phyloP scores from a whole-genome alignment of 2,797 vertebrate genomes.

The Macroramphosus scolopax region DNA sequence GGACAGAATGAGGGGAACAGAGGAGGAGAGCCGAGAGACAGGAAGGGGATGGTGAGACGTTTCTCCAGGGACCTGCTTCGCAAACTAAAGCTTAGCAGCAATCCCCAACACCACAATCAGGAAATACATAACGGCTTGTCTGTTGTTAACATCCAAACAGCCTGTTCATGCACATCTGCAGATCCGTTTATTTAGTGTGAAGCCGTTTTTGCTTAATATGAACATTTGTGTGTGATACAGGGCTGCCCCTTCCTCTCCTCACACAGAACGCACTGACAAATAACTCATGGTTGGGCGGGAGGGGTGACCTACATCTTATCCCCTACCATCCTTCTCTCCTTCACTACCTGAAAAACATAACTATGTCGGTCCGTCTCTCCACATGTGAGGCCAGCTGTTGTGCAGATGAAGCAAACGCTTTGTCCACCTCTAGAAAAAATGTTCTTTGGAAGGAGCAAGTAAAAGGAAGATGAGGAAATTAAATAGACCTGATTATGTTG shows the following conservation, averaged over 20 bases:
- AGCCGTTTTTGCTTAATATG: slow-evolving; percentile 9
- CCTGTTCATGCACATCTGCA: slow-evolving; percentile 10
- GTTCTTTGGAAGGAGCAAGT: not conserved
- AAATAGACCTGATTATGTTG: slow-evolving; percentile 33
- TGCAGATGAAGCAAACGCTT: slow-evolving; percentile 48
- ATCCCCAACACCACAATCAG: slow-evolving; percentile 12
- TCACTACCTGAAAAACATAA: too few species aligned
- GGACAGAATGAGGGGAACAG: slow-evolving; percentile 28
- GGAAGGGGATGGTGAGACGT: slow-evolving; percentile 34
- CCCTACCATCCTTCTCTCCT: slow-evolving; percentile 7
- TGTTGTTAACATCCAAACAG: slow-evolving; percentile 18
- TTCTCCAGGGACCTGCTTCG: slow-evolving; percentile 27
- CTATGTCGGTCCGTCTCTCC: slow-evolving; percentile 27
- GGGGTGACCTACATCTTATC: slow-evolving; percentile 60
- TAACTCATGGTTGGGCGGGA: slow-evolving; percentile 12
- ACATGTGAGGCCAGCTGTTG: slow-evolving; percentile 47
- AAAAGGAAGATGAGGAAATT: slow-evolving; percentile 4
- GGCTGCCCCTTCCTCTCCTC: not conserved
- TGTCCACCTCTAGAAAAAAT: not conserved
- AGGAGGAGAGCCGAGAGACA: slow-evolving; percentile 38
- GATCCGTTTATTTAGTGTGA: slow-evolving; percentile 9
- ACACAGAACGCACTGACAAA: slow-evolving; percentile 29
- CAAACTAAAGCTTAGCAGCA: slow-evolving; percentile 15
- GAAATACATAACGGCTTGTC: too few species aligned
- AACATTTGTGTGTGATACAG: slow-evolving; percentile 40